Percentiles rank a stretch among this genome's conserved stretches.
These are phyloP conservation scores for Oligia strigilis DNA, from an alignment of 2,888 invertebrate species.

Conservation along the genomic window DNA sequence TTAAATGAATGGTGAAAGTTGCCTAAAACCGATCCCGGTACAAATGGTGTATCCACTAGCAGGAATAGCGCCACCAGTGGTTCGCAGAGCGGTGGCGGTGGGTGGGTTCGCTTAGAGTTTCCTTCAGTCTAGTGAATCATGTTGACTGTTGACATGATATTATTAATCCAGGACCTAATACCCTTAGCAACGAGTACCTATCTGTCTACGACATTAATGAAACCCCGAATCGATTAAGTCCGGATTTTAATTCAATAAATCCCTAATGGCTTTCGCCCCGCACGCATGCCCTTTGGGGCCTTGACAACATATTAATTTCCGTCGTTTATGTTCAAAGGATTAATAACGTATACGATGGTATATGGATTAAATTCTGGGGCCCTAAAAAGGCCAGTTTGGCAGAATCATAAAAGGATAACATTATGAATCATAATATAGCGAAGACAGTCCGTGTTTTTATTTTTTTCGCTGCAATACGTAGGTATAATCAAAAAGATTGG, in stretches of 20 bases:
- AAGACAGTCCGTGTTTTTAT: no score
- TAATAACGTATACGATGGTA: background rate
- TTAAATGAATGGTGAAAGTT: background rate
- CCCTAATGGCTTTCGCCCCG: conserved; percentile 30
- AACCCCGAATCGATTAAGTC: conserved; percentile 15
- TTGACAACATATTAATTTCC: conserved; percentile 13
- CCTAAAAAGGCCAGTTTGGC: no score
- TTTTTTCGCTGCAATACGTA: no score
- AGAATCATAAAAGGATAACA: no score
- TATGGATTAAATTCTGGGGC: background rate
- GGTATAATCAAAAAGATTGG: no score
- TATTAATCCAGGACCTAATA: background rate
- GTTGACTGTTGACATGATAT: background rate
- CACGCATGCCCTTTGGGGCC: conserved; percentile 40
- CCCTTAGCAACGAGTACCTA: background rate
- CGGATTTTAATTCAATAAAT: conserved; percentile 43
- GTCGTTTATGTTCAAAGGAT: background rate
- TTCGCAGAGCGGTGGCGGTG: no score
- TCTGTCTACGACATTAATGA: conserved; percentile 1
- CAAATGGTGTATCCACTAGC: no score
- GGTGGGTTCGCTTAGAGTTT: background rate
- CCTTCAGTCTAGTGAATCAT: no score
- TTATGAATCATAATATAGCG: no score
- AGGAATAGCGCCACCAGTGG: no score
- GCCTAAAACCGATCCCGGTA: no score